phyloP scores from a whole-genome alignment of 1,140 invertebrate species.

The Bombus superbus region DNA sequence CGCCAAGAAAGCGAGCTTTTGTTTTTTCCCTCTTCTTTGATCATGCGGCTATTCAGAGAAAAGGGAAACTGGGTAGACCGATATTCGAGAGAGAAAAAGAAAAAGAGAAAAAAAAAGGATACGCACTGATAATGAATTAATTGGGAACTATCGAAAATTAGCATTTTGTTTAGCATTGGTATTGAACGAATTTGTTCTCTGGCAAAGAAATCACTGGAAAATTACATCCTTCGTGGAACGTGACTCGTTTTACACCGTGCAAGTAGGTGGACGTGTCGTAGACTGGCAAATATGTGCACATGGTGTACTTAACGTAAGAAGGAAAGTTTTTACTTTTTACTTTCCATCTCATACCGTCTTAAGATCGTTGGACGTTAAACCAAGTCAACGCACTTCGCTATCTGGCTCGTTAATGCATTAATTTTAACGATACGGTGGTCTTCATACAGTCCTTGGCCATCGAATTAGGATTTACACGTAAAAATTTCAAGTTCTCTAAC shows the following conservation, averaged over 20 bases:
- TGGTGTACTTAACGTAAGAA: background rate
- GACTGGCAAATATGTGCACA: background rate
- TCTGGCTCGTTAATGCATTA: background rate
- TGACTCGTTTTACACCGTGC: background rate
- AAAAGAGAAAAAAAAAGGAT: no score
- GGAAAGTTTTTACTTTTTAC: constrained; percentile 22
- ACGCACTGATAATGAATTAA: background rate
- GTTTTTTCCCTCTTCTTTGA: background rate
- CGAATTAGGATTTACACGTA: background rate
- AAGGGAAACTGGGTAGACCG: background rate
- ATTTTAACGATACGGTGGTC: background rate
- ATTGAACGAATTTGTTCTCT: no score
- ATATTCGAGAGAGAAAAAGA: background rate
- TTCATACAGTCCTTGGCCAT: background rate
- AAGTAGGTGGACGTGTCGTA: constrained; percentile 2
- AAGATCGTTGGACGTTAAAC: background rate
- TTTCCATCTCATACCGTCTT: background rate
- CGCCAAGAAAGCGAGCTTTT: background rate
- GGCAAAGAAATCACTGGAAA: no score
- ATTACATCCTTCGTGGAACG: background rate
- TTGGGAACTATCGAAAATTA: background rate
- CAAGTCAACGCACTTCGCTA: no score
- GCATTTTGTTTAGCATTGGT: no score
- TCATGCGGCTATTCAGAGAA: background rate
- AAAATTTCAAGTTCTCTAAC: background rate